phyloP scores from a whole-genome alignment of 2,888 invertebrate genomes.

The Sphaerophoria taeniata region DNA sequence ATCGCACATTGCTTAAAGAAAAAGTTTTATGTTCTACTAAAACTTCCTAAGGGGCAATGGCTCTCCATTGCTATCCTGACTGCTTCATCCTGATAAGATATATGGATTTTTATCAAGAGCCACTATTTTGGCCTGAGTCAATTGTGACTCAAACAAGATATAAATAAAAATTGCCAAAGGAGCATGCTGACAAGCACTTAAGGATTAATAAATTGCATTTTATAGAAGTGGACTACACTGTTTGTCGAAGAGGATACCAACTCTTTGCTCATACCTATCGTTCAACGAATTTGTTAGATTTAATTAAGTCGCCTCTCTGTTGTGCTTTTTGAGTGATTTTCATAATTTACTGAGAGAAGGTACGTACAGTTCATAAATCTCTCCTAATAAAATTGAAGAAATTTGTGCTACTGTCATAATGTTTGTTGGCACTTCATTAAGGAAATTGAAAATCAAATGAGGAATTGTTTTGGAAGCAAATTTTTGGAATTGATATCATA shows the following conservation, averaged over 20 bases:
- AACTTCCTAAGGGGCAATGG: conserved; percentile 1
- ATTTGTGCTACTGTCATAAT: too few relatives aligned
- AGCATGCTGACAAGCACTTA: conserved; percentile 24
- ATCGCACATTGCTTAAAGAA: neutral
- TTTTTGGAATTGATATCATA: too few relatives aligned
- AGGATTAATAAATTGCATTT: neutral
- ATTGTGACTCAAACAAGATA: conserved; percentile 2
- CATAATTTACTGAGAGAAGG: too few relatives aligned
- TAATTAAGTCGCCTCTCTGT: too few relatives aligned
- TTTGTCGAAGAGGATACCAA: neutral
- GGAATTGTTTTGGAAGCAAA: too few relatives aligned
- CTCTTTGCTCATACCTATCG: too few relatives aligned
- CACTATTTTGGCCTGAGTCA: neutral
- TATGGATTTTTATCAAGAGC: neutral
- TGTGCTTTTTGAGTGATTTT: too few relatives aligned
- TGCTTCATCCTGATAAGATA: neutral
- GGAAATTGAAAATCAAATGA: too few relatives aligned
- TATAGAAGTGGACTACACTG: neutral
- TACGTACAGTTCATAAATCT: too few relatives aligned
- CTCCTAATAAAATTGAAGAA: too few relatives aligned
- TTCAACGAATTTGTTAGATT: too few relatives aligned
- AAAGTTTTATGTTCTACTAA: neutral
- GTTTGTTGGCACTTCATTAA: too few relatives aligned
- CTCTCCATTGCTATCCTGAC: neutral
- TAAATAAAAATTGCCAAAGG: neutral